Evolutionary conservation across 2,113 vertebrate species (phyloP).

Genomic region (Callorhinus ursinus): DNA sequence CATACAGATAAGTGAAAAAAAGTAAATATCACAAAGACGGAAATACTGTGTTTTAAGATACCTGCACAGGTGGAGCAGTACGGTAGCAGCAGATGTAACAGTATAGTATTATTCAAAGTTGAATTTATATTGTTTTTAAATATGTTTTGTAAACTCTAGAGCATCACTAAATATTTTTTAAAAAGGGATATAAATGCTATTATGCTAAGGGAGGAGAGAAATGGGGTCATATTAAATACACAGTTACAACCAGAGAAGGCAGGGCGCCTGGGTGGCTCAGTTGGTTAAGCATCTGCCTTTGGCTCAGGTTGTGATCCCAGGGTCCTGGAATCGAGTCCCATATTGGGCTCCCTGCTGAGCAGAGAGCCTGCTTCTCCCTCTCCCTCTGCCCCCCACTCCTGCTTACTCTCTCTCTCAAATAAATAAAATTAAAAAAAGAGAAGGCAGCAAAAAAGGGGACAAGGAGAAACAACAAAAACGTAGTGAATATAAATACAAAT

Average conservation of each 20-base stretch:
- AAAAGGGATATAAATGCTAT: not conserved
- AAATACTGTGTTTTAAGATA: not conserved
- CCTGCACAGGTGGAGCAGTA: fast-evolving
- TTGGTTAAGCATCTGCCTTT: too few relatives aligned
- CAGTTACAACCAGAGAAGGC: not conserved
- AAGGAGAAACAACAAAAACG: not conserved
- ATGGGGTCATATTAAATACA: not conserved
- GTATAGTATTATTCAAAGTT: not conserved
- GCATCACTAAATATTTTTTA: not conserved
- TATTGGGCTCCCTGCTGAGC: too few relatives aligned
- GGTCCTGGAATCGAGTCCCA: too few relatives aligned
- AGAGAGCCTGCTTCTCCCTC: too few relatives aligned
- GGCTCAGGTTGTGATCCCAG: too few relatives aligned
- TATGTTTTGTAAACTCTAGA: not conserved
- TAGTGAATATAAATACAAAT: not conserved
- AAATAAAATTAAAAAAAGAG: not conserved
- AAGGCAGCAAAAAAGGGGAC: not conserved
- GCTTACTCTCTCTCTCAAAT: too few relatives aligned
- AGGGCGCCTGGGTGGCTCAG: not conserved
- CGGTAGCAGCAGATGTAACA: too few relatives aligned
- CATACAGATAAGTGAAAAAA: not conserved
- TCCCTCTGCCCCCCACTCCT: too few relatives aligned
- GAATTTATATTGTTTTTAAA: not conserved
- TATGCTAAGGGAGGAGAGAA: not conserved
- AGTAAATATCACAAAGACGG: not conserved